Evolutionary conservation across 1,140 invertebrate species (phyloP), one percentile per base, ranked within the genome.

Genomic region (Zeugodacus cucurbitae): DNA sequence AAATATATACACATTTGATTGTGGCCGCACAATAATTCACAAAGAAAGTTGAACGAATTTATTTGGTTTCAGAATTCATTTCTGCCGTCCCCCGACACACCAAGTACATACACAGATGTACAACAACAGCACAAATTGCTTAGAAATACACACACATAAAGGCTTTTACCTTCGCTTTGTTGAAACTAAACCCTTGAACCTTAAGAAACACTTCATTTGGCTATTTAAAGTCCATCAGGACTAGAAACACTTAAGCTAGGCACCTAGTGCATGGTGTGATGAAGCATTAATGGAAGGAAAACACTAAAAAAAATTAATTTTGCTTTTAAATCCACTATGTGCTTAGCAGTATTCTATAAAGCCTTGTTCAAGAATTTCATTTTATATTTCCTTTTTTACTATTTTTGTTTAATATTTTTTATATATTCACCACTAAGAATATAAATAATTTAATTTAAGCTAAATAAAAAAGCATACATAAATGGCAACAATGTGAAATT

Each of bases 11-110:
- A 37, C 34, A 74, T 22, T 37, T 37, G 6, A 37, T 37, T 74
- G 67, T 74, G 32, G 34, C 11, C 67, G 67, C 67, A 41, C 67
- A 74, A 74, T 74, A 74, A 74, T n/a, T 74, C 22, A 41, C 34
- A 41, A 41, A 37, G 17, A 6, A n/a, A n/a, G 29, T 22, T 41
- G 67, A 37, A 74, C 67, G 67, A 74, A 74, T 74, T 74, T 74
- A 74, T 74, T 74, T 74, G 67, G 67, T 74, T 74, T 74, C 67
- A 74, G 67, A 17, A 74, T 74, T 74, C 34, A 74, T 74, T 74
- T 74, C 29, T 74, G 67, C 67, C 67, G 67, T 74, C 67, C 67
- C 67, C 67, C 2, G 34, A 74, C 17, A 74, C 34, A 62, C 58
- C 58, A 62, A 62, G 34, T 67, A 34, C 14, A 34, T 34, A 67